phyloP scores from a whole-genome alignment of 1,140 invertebrate genomes.

The Brachionus angularis region DNA sequence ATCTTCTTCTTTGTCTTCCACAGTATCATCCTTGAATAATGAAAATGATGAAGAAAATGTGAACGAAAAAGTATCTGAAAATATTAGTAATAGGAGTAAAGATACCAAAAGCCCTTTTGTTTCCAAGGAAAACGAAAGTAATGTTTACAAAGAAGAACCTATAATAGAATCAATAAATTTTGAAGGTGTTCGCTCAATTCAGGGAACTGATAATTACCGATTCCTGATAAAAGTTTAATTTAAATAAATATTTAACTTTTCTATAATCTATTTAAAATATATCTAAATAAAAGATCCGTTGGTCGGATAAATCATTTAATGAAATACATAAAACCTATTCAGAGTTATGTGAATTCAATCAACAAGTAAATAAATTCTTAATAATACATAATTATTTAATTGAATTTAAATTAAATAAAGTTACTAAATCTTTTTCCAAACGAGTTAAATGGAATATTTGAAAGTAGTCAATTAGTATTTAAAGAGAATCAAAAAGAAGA shows the following conservation, averaged over 20 bases:
- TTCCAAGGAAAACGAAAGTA: not conserved
- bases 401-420: not conserved
- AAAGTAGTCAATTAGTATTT: conserved; percentile 12
- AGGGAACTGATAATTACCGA: conserved; percentile 39
- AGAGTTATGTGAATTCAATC: conserved; percentile 50
- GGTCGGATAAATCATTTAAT: conserved; percentile 49
- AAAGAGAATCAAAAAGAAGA: conserved; percentile 43
- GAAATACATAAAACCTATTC: conserved; percentile 50
- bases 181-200: conserved; percentile 37
- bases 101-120: not conserved
- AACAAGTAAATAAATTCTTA: conserved; percentile 45
- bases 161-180: conserved; percentile 36
- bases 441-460: not conserved
- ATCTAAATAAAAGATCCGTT: conserved; percentile 48
- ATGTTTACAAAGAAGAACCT: not conserved
- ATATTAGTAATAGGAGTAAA: too few species aligned
- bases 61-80: too few species aligned
- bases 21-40: not conserved
- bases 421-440: conserved; percentile 1
- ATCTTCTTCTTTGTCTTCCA: conserved; percentile 5
- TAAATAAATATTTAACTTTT: conserved; percentile 24
- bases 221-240: conserved; percentile 40
- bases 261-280: not conserved
- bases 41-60: not conserved
- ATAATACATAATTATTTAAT: not conserved